Evolutionary conservation across 2,888 invertebrate species (phyloP).

Genomic region (Timema cristinae): DNA sequence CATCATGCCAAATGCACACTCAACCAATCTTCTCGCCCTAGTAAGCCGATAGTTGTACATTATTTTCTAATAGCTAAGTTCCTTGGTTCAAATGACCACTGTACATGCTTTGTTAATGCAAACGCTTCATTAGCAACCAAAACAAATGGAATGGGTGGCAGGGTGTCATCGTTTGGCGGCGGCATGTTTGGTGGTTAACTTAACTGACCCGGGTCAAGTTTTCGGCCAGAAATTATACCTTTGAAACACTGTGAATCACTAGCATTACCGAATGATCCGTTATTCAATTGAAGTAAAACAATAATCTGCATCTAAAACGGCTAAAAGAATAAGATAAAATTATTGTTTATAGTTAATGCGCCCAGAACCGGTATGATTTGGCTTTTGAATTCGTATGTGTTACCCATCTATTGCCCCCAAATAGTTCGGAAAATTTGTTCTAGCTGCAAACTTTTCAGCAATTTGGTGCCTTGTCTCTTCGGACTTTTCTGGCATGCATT

Average conservation of each 20-base stretch:
- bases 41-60: conserved; percentile 4
- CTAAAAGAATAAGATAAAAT: not conserved
- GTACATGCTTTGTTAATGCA: conserved; percentile 1
- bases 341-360: not conserved
- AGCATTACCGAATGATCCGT: not conserved
- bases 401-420: not conserved
- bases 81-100: not conserved
- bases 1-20: not conserved
- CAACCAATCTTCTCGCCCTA: conserved; percentile 12
- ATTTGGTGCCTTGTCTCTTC: not conserved
- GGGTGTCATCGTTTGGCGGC: not conserved
- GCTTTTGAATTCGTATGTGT: not conserved
- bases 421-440: conserved; percentile 8
- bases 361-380: not conserved
- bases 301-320: not conserved
- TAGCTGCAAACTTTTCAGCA: not conserved
- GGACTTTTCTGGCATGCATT: not conserved
- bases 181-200: not conserved
- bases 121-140: conserved; percentile 2
- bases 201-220: not conserved
- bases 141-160: not conserved
- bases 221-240: not conserved
- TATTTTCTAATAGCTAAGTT: not conserved
- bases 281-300: not conserved
- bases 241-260: conserved; percentile 7